phyloP scores from a whole-genome alignment of 2,888 invertebrate species.

The Oscheius sp. region DNA sequence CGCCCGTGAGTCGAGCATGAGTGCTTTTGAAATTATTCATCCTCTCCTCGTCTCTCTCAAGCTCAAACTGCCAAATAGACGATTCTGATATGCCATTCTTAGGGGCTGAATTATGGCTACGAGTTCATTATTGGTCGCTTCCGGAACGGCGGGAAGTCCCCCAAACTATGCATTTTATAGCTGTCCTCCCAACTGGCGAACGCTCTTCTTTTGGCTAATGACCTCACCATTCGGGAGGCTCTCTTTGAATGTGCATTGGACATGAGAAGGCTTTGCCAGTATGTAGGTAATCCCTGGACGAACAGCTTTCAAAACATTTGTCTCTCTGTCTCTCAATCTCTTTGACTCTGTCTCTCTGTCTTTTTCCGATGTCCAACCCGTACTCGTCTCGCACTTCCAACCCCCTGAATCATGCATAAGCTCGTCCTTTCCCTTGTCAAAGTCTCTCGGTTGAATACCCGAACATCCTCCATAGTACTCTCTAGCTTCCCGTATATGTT shows the following conservation, averaged over 20 bases:
- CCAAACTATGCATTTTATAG: conserved; percentile 33
- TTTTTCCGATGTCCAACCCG: conserved; percentile 10
- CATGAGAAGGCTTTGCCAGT: no score
- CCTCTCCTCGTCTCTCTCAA: neutral
- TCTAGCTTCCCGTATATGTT: neutral
- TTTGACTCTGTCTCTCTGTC: neutral
- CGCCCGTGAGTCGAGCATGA: conserved; percentile 16
- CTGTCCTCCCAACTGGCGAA: neutral
- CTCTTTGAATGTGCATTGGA: no score
- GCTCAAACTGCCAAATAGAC: conserved; percentile 29
- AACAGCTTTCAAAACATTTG: no score
- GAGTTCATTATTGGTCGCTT: conserved; percentile 36
- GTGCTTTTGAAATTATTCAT: conserved; percentile 12
- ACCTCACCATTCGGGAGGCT: no score
- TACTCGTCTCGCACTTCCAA: conserved; percentile 17
- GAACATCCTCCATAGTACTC: neutral
- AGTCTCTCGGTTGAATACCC: conserved; percentile 13
- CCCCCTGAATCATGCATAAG: conserved; percentile 33
- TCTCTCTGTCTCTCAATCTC: no score
- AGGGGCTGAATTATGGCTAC: conserved; percentile 28
- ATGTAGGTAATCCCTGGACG: no score
- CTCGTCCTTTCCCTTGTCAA: neutral
- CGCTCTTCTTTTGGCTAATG: no score
- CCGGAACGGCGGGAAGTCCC: conserved; percentile 6
- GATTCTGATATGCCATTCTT: conserved; percentile 31